phyloP scores from a whole-genome alignment of 2,888 invertebrate species.

The Pseudococcus jackbeardsleyi region DNA sequence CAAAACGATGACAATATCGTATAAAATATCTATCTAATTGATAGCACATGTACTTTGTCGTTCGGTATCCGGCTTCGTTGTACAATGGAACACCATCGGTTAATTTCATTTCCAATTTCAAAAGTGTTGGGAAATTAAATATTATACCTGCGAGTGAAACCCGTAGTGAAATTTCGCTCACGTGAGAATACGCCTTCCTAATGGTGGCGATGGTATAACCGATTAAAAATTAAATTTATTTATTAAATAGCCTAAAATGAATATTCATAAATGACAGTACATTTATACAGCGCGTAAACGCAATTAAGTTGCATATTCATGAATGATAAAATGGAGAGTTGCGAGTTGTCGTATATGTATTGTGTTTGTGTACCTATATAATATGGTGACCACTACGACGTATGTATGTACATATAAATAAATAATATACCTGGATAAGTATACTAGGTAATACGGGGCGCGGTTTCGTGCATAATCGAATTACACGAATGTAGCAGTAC shows the following conservation, averaged over 20 bases:
- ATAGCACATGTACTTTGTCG: neutral
- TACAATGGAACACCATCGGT: neutral
- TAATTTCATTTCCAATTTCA: too few relatives aligned
- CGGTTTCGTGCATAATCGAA: too few relatives aligned
- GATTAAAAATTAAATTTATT: slow-evolving; percentile 34
- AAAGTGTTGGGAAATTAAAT: slow-evolving; percentile 9
- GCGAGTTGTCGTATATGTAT: neutral
- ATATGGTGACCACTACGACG: neutral
- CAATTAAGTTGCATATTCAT: slow-evolving; percentile 40
- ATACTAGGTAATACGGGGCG: too few relatives aligned
- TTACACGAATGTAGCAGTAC: too few relatives aligned
- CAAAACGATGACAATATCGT: slow-evolving; percentile 16
- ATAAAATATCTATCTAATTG: slow-evolving; percentile 1
- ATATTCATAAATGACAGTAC: slow-evolving; percentile 31
- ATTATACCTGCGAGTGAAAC: neutral
- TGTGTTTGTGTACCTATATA: neutral
- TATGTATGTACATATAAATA: neutral
- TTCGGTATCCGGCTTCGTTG: neutral
- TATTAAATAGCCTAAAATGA: slow-evolving; percentile 37
- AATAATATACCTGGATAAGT: neutral
- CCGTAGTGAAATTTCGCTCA: neutral
- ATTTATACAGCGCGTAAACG: neutral
- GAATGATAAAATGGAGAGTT: slow-evolving; percentile 21
- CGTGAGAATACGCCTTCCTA: slow-evolving; percentile 5
- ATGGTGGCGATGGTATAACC: neutral